Evolutionary conservation across 2,888 invertebrate genomes (phyloP).

Genomic region (Himalopsyche japonica): DNA sequence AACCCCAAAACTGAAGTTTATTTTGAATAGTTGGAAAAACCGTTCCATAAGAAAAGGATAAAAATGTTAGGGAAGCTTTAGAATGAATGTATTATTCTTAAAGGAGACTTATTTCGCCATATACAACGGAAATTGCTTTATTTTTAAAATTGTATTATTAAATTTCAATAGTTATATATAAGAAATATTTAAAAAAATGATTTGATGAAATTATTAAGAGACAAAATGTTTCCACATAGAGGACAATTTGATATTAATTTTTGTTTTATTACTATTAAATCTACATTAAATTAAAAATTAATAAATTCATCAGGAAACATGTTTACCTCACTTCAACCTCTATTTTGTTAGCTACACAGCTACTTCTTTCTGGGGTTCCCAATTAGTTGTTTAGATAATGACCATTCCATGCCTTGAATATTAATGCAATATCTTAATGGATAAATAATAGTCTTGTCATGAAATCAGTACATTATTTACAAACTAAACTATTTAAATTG

Average conservation of each 20-base stretch:
- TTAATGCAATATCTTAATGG: background rate
- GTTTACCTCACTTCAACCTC: background rate
- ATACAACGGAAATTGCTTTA: too few relatives aligned
- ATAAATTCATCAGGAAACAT: background rate
- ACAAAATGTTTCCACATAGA: too few relatives aligned
- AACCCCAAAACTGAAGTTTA: too few relatives aligned
- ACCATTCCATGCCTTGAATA: background rate
- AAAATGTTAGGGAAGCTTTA: too few relatives aligned
- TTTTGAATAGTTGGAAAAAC: too few relatives aligned
- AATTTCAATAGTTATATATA: too few relatives aligned
- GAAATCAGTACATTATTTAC: background rate
- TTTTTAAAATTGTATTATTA: too few relatives aligned
- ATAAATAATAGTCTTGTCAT: background rate
- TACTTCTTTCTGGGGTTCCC: background rate
- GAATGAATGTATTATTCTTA: too few relatives aligned
- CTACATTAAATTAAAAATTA: background rate
- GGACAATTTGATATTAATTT: background rate
- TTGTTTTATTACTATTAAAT: background rate
- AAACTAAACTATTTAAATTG: background rate
- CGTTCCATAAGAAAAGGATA: too few relatives aligned
- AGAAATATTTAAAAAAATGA: too few relatives aligned
- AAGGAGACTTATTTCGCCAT: too few relatives aligned
- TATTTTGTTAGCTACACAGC: background rate
- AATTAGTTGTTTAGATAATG: background rate
- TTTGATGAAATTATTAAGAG: too few relatives aligned